Evolutionary conservation across 2,113 vertebrate species (phyloP), one percentile per base, ranked within the genome.

Genomic region (Proteles cristata): DNA sequence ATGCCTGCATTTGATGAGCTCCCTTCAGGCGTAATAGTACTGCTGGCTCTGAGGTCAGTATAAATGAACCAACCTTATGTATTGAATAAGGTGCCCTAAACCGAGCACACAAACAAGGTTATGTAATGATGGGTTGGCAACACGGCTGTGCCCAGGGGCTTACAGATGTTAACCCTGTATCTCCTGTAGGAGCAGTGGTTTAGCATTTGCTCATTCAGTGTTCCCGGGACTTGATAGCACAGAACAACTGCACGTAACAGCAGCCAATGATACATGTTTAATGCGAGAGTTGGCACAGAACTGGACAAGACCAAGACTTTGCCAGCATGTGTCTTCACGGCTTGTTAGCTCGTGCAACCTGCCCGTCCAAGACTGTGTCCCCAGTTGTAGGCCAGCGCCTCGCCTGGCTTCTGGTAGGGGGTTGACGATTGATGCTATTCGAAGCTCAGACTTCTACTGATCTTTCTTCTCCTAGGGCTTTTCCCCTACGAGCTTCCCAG

Each of bases 351-450:
- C 9, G 0, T 17, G 31, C 25, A 33, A 17, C 17, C 58, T 63
- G 17, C 77, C 25, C 12, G 1, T 39, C 69, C 16, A 53, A 50
- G 15, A 23, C 39, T 63, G 12, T 35, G 73, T 33, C 11, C 14
- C 26, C 10, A 5, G 50, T 12, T 31, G n/a, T 58, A 31, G 15
- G 7, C 50, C 19, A 61, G 26, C 0, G 10, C 0, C 4, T 50
- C 8, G 2, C 61, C n/a, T 19, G 61, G 88, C 61, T 21, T 11
- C 45, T 39, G 8, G 7, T 14, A 9, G 11, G 6, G 39, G 74
- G 35, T 79, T 5, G 5, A 28, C 28, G 43, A 35, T 28, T 21
- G 26, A 35, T 68, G 45, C 31, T 50, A 2, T 28, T 53, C 35
- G 23, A 53, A 39, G 35, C 15, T 79, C 88, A 14, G 16, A 65